Percentiles rank a stretch among this genome's conserved stretches.
These are phyloP conservation scores for Cancer borealis DNA, from an alignment of 2,888 invertebrate genomes.

Conservation along the genomic window DNA sequence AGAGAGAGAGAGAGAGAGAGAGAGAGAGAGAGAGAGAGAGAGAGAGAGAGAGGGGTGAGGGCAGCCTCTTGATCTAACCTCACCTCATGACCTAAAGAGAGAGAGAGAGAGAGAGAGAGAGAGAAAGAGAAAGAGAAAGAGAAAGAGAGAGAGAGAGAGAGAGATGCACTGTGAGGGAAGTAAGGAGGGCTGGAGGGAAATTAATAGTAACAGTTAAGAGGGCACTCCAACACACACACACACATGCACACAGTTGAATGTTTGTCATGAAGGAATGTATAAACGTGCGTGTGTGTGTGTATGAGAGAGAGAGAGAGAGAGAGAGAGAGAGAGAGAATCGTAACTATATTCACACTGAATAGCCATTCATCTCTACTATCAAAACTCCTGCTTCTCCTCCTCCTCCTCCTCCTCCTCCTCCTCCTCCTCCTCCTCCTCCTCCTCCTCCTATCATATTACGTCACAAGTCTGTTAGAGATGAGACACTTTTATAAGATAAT, in stretches of 20 bases:
- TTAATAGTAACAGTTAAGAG: background rate
- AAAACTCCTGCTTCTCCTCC: no score
- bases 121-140: constrained; percentile 22
- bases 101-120: constrained; percentile 32
- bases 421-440: no score
- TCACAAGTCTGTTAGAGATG: background rate
- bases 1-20: background rate
- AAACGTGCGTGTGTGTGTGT: constrained; percentile 18
- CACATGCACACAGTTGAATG: background rate
- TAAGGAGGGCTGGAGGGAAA: background rate
- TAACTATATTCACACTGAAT: no score
- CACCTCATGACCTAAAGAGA: background rate
- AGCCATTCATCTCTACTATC: no score
- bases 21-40: constrained; percentile 14
- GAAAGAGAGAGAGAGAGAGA: constrained; percentile 26
- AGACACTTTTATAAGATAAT: constrained; percentile 3
- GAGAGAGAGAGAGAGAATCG: background rate
- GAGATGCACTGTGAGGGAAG: background rate
- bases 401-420: no score
- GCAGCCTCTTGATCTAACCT: no score
- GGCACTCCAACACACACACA: background rate
- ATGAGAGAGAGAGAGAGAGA: background rate
- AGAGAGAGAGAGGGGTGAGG: background rate
- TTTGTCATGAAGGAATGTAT: constrained; percentile 9
- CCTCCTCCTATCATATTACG: background rate